Evolutionary conservation across 1,140 invertebrate genomes (phyloP).

Genomic region (Eumeta japonica): DNA sequence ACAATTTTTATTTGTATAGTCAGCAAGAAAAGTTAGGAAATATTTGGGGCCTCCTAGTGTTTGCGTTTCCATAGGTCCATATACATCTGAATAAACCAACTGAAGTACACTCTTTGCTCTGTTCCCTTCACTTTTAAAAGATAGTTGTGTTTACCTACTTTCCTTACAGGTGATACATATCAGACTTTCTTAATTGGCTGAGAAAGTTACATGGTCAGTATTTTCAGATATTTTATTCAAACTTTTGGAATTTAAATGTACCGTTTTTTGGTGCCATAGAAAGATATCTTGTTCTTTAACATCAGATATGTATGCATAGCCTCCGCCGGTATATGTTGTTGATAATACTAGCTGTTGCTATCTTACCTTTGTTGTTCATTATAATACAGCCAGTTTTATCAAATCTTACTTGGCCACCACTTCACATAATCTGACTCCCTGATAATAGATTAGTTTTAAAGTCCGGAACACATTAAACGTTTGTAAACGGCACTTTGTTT

Average conservation of each 20-base stretch:
- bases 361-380: conserved; percentile 10
- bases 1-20: conserved; percentile 34
- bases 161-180: conserved; percentile 21
- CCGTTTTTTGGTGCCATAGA: conserved; percentile 18
- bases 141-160: conserved; percentile 15
- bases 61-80: conserved; percentile 36
- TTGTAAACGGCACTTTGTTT: conserved; percentile 15
- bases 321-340: too few species aligned
- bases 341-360: conserved; percentile 14
- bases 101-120: conserved; percentile 7
- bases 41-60: conserved; percentile 30
- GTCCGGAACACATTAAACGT: conserved; percentile 21
- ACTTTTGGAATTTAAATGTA: conserved; percentile 16
- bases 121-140: conserved; percentile 10
- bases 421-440: conserved; percentile 18
- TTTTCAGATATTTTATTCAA: conserved; percentile 15
- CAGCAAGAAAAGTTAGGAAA: conserved; percentile 45
- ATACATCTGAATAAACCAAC: conserved; percentile 36
- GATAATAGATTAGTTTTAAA: conserved; percentile 21
- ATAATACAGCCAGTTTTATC: conserved; percentile 16
- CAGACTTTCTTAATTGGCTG: conserved; percentile 13
- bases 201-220: too few species aligned
- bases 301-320: too few species aligned
- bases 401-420: conserved; percentile 23
- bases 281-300: conserved; percentile 8